Evolutionary conservation across 2,888 invertebrate species (phyloP), one percentile per base, ranked within the genome.

Genomic region (Marronus borbonicus): DNA sequence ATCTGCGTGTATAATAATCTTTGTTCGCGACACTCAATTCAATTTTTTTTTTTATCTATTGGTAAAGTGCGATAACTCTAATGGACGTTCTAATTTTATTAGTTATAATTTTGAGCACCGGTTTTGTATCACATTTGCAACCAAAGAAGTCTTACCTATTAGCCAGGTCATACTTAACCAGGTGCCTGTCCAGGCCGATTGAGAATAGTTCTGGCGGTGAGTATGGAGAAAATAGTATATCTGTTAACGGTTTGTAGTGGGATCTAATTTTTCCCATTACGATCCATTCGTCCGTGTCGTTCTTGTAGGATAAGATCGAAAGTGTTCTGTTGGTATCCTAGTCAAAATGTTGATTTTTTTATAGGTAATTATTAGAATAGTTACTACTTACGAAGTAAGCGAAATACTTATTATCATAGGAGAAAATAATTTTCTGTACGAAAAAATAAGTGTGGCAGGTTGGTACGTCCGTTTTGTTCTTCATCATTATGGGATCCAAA

Each of bases 201-300:
- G 93, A 92, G 62, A 92, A 86, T 0, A 94, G 87, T 78, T 90
- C 90, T 0, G 80, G 79, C 0, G 84, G 81, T 64, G 89, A 90
- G 2, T 87, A 86, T 0, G 90, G 87, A 3, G 90, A 86, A 84
- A 94, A 94, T 80, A 91, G 86, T 1, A 93, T 85, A 39, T 91
- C 89, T 0, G 88, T 89, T 55, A 94, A 90, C 0, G 90, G 88
- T 79, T 91, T 90, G 82, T 90, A 91, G 85, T 94, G 94, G 0
- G 92, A 89, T 66, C 91, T 88, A 80, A 92, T 90, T 85, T 93
- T 93, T 12, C 92, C 94, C 31, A 91, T 79, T 80, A 91, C 91
- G 0, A 82, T 80, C 93, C 93, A 94, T 4, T 81, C 65, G 5
- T 86, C 85, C 0, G 79, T 81, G 0, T 85, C 80, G 17, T 88